Evolutionary conservation across 2,888 invertebrate genomes (phyloP), one percentile per base, ranked within the genome.

Genomic region (Scelioninae gen. 2): DNA sequence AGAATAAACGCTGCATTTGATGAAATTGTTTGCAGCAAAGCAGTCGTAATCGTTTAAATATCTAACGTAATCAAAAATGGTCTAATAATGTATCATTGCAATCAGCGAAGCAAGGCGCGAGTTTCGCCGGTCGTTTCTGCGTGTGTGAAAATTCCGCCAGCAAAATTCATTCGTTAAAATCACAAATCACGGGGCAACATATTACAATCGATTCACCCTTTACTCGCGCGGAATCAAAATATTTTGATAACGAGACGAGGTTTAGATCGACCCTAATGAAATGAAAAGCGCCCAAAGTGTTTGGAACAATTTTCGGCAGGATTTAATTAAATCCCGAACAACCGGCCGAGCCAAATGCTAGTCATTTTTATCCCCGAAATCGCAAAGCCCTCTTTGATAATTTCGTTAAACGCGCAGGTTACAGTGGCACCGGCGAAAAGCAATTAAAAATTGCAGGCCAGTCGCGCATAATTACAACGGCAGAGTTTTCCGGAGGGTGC

Each of bases 401-500:
- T 70, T 63, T 57, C 28, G 52, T 63, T 57, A 55, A 46, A 43
- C 33, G 11, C 33, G 15, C 55, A 55, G 70, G 70, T 71, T 16
- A 57, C 50, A 70, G 50, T 55, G 43, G 50, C 41, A 50, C 31
- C 19, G 10, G 52, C 25, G 45, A 68, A 67, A 68, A 67, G 57
- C 61, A 61, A 73, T 61, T 67, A 68, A 73, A 68, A 73, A 61
- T 64, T 64, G 63, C 57, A 58, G 45, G 46, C 52, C 55, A 58
- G 35, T 68, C 52, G 73, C 45, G 53, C 67, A 68, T 68, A 68
- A 68, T 68, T 68, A 73, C 63, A 52, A 46, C 57, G 19, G 25
- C 58, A 37, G 46, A 69, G 48, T 69, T 64, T 74, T 74, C 69
- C 65, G 65, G 48, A 69, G 73, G 69, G 69, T 69, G 73, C 69